phyloP scores from a whole-genome alignment of 2,888 invertebrate genomes.

The Acrobasis consociella region DNA sequence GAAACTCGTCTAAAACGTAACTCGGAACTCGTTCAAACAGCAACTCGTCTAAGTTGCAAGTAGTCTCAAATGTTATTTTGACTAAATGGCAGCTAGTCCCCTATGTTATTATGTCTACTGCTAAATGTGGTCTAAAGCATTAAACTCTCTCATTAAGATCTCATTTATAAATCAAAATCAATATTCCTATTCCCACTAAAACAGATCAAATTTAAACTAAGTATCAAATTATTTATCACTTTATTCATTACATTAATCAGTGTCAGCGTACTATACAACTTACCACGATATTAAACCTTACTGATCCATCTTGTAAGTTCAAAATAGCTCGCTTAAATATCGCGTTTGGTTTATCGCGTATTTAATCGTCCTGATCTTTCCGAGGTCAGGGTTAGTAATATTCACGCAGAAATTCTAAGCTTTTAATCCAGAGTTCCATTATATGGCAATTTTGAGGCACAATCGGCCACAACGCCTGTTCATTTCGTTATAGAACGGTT shows the following conservation, averaged over 20 bases:
- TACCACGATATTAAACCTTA: background rate
- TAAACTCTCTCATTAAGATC: too few species aligned
- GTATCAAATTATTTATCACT: constrained; percentile 17
- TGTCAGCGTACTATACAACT: background rate
- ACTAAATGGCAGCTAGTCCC: too few species aligned
- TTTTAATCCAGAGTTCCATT: constrained; percentile 16
- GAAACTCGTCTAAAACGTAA: too few species aligned
- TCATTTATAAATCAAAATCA: too few species aligned
- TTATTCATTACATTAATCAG: constrained; percentile 11
- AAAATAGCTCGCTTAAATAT: background rate
- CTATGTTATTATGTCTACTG: too few species aligned
- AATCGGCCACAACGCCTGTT: background rate
- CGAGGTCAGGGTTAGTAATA: constrained; percentile 19
- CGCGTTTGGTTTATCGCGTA: constrained; percentile 18
- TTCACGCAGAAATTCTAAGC: constrained; percentile 15
- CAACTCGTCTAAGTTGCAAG: too few species aligned
- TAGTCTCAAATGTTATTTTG: too few species aligned
- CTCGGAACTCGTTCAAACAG: too few species aligned
- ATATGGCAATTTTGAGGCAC: constrained; percentile 7
- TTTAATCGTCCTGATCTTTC: constrained; percentile 15
- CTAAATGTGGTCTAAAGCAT: too few species aligned
- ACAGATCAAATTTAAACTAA: background rate
- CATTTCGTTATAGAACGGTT: background rate
- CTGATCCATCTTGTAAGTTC: background rate
- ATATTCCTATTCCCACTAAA: background rate